Evolutionary conservation across 92 coral and sea anemone genomes (phyloP).

Genomic region (Pocillopora grandis): DNA sequence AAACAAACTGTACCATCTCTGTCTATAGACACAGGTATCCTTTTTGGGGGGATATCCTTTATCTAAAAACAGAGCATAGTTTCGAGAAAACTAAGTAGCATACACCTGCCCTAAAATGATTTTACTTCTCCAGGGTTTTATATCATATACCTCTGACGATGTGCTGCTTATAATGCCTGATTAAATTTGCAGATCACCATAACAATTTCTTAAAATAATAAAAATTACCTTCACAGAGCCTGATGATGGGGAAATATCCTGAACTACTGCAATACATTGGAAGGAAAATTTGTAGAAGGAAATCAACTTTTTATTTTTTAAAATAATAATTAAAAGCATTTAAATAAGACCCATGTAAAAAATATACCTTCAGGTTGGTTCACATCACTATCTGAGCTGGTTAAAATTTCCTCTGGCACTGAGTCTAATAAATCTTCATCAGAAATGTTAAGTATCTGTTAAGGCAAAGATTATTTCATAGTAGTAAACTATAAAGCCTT

Average conservation of each 20-base stretch:
- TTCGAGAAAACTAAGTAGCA: neutral
- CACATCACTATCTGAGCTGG: slow-evolving; percentile 1
- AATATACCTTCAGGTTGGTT: neutral
- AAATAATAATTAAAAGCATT: too few relatives aligned
- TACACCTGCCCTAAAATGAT: too few relatives aligned
- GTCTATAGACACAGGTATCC: too few relatives aligned
- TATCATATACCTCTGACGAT: neutral
- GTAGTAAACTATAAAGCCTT: too few relatives aligned
- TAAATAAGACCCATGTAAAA: neutral
- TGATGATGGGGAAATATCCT: slow-evolving; percentile 8
- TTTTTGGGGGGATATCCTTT: too few relatives aligned
- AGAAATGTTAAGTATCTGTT: slow-evolving; percentile 16
- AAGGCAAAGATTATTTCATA: neutral
- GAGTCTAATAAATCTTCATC: slow-evolving; percentile 1
- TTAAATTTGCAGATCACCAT: too few relatives aligned
- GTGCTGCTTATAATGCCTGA: neutral
- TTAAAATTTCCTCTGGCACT: slow-evolving; percentile 13
- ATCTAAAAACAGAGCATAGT: neutral
- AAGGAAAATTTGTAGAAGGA: neutral
- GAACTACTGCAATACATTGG: slow-evolving; percentile 1
- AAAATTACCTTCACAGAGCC: slow-evolving; percentile 36
- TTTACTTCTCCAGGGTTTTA: neutral
- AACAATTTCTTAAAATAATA: too few relatives aligned
- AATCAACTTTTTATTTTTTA: neutral
- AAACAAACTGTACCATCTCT: too few relatives aligned